A percentile compares a stretch with the other conserved stretches of the same genome.
Conservation (phyloP, 2,797 vertebrate species). For the Cirrhinus mrigala region DNA sequence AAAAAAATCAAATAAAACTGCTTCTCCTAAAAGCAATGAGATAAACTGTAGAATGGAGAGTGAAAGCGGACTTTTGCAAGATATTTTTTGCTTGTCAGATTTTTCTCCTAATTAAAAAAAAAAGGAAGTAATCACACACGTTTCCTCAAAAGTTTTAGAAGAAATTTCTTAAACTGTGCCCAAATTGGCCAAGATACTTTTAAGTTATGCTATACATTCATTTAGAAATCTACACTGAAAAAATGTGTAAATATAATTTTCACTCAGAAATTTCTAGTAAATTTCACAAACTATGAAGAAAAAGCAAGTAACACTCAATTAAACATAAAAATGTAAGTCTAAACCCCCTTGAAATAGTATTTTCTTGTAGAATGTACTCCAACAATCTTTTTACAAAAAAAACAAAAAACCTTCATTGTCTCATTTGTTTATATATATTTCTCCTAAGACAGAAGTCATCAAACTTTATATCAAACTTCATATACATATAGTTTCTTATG, state of each 20-base stretch:
- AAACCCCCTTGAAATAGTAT: background rate
- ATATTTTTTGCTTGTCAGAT: background rate
- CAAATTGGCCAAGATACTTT: background rate
- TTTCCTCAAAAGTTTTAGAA: background rate
- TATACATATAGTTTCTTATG: too few species aligned
- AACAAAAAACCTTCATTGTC: background rate
- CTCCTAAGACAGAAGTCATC: background rate
- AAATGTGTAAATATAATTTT: background rate
- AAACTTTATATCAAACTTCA: background rate
- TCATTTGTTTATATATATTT: background rate
- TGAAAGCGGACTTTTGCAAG: background rate
- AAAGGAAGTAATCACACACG: background rate
- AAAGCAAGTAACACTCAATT: background rate
- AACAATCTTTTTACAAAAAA: too few species aligned
- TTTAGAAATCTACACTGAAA: background rate
- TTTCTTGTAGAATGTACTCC: background rate
- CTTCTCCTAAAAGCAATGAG: background rate
- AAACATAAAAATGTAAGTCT: background rate
- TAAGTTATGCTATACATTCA: background rate
- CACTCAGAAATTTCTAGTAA: background rate
- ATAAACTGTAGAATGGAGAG: background rate
- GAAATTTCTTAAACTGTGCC: background rate
- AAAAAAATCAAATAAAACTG: background rate
- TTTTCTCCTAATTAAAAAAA: too few species aligned
- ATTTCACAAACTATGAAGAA: background rate